Conservation (phyloP, 2,888 invertebrate genomes). For the Eueremaeus valkanovi region DNA sequence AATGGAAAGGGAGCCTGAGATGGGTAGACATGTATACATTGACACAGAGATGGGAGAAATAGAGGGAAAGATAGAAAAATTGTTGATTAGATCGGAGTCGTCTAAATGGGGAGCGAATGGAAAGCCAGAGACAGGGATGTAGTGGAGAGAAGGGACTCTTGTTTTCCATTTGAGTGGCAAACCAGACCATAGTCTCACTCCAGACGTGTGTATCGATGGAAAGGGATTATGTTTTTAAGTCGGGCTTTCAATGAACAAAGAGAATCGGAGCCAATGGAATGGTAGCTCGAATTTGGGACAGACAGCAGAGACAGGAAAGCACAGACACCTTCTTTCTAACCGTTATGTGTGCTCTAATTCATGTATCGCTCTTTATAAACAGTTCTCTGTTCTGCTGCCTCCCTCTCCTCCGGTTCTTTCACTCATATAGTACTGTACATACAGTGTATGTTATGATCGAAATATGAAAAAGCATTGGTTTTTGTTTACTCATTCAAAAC, state of each 20-base stretch:
- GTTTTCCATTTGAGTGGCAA: conserved; percentile 5
- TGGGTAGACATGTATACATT: no score
- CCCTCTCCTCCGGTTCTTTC: not conserved
- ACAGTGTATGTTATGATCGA: not conserved
- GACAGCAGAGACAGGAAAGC: not conserved
- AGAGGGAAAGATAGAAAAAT: conserved; percentile 10
- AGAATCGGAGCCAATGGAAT: not conserved
- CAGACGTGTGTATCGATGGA: not conserved
- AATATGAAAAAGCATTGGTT: not conserved
- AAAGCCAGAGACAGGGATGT: not conserved
- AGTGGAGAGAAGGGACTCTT: not conserved
- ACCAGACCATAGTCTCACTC: not conserved
- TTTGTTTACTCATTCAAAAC: conserved; percentile 20
- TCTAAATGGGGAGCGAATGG: not conserved
- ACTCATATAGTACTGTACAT: no score
- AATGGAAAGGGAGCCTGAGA: not conserved
- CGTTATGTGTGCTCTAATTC: not conserved
- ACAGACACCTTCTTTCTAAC: conserved; percentile 15
- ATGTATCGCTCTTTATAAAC: not conserved
- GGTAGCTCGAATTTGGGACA: not conserved
- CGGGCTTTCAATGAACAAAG: not conserved
- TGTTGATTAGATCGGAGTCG: not conserved
- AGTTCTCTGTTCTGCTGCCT: not conserved
- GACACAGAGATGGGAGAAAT: not conserved
- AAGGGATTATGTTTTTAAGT: conserved; percentile 15